Evolutionary conservation across 2,797 vertebrate genomes (phyloP), one percentile per base, ranked within the genome.

Genomic region (Myiotriccus ornatus): DNA sequence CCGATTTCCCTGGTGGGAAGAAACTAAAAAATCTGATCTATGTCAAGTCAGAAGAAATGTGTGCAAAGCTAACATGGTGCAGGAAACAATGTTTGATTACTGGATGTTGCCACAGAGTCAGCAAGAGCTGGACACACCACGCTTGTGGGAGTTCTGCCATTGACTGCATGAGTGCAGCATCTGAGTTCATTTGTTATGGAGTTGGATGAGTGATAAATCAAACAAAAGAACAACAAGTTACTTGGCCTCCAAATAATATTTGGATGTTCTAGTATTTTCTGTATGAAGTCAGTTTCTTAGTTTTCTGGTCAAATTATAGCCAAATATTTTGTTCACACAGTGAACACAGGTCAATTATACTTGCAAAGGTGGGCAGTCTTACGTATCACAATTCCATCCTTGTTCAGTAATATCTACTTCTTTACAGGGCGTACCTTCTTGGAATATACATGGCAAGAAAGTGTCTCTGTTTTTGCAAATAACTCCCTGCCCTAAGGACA

Each of bases 151-250:
- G 37, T 35, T 86, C 70, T 95, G 84, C 73, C 87, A 76, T 53
- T 4, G 8, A 39, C 41, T 73, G 37, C 30, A 18, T 39, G 37
- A 11, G 37, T 43, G 52, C 44, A 88, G 70, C 69, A 89, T 73
- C 77, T 73, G 55, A 13, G 25, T 87, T 75, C 3, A 4, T 41
- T 78, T 92, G 12, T 90, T 68, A 65, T 1, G 73, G 39, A 90
- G 73, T 11, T 74, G 70, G 44, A 60, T 62, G 37, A 69, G n/a
- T 30, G 59, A 90, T 59, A 95, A 94, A 91, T 91, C 64, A 89
- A 86, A 81, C 57, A 88, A 93, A 84, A 74, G 32, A 90, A 81
- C 74, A 85, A 49, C 30, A 75, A 95, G 55, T 89, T 91, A 67
- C 30, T 93, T 76, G 80, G 50, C 24, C 12, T 73, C 59, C 63